Evolutionary conservation across 2,888 invertebrate species (phyloP).

Genomic region (Ornithoptera alexandrae): DNA sequence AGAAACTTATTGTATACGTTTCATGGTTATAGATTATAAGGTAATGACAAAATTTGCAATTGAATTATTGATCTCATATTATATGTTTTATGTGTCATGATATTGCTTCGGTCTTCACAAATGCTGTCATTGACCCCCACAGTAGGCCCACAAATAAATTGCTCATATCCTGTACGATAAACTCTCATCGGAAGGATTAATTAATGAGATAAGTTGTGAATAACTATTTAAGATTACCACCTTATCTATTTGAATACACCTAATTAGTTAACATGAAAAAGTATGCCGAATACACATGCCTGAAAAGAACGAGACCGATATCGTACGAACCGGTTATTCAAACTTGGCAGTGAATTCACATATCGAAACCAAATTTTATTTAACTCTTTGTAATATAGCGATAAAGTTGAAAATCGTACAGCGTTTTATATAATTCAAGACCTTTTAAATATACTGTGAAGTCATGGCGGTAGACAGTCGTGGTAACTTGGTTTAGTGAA

Average conservation of each 20-base stretch:
- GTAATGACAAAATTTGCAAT: not conserved
- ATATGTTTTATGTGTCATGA: not conserved
- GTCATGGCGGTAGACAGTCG: constrained; percentile 57
- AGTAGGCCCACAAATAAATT: constrained; percentile 56
- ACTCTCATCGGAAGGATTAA: constrained; percentile 45
- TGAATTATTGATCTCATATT: not conserved
- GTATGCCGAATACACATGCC: constrained; percentile 59
- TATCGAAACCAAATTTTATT: constrained; percentile 32
- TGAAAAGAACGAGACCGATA: constrained; percentile 53
- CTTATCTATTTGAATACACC: constrained; percentile 20
- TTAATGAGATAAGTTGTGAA: constrained; percentile 43
- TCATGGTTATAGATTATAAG: not conserved
- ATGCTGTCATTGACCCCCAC: constrained; percentile 64
- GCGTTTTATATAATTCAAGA: constrained; percentile 38
- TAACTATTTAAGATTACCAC: constrained; percentile 31
- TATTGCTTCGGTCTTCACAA: constrained; percentile 33
- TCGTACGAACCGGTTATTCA: constrained; percentile 61
- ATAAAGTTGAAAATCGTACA: constrained; percentile 35
- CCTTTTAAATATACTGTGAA: constrained; percentile 50
- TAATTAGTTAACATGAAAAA: constrained; percentile 38
- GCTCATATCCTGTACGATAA: constrained; percentile 59
- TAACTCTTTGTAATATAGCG: constrained; percentile 35
- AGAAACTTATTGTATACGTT: no score
- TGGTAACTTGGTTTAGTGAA: constrained; percentile 63
- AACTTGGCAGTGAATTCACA: constrained; percentile 73